Base-by-base conservation (phyloP, 2,888 invertebrate genomes). In the Catocala nupta region DNA sequence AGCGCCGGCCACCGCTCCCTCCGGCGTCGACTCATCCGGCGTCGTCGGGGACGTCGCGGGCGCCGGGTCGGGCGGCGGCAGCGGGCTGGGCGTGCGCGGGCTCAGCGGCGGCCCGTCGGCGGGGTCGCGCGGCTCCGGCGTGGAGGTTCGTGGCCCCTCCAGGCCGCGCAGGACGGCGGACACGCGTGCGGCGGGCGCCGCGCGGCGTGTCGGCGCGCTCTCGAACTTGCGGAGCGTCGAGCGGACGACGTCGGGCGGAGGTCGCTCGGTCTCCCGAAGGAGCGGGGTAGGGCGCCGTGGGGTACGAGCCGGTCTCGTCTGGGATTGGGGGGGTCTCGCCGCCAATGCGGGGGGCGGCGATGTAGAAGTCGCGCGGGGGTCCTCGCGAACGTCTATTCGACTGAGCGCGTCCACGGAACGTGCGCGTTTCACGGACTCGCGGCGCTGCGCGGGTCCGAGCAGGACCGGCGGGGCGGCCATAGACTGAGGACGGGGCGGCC, bases 211-310 rank as follows among this genome's bases (percentile, higher is more conserved):
- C 10, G 96, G 95, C 0, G 95, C 94, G 50, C 95, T 95, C 87
- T 98, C 98, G 90, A 98, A 98, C 82, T 98, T 96, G 82, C 96
- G 96, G 68, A 98, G 95, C 11, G 98, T 97, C 66, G 97, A 96
- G 80, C 97, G 97, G 65, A 98, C 98, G 73, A 98, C 96, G 93
- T 98, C 98, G 0, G 97, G 97, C 13, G 98, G 98, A 1, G 98
- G 98, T 93, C 95, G 75, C 96, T 95, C 79, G 95, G 95, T 68
- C 76, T 90, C 77, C 75, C 91, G 71, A 79, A 91, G 71, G 49
- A 97, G 84, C 96, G 97, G 79, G 52, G 84, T 79, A 63, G 88
- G 77, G 13, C 87, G 77, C 55, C 82, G 80, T 63, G 90, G 79
- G 95, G 96, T 73, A 92, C 95, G 76, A 95, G 94, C 95, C 74